Evolutionary conservation across 2,797 vertebrate species (phyloP), one percentile per base, ranked within the genome.

Genomic region (Caiman crocodilus): DNA sequence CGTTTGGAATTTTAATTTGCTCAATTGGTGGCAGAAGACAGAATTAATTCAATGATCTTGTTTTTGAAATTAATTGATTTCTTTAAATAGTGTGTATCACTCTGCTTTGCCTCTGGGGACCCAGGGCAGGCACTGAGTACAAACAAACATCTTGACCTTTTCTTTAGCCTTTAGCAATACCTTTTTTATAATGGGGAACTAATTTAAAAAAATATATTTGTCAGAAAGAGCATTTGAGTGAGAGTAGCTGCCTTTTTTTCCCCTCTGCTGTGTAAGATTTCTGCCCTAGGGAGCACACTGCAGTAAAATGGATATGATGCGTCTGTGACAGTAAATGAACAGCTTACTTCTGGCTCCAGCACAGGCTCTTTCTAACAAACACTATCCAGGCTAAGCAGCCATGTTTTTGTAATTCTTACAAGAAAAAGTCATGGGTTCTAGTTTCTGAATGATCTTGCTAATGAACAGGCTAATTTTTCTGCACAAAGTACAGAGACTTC

Each of bases 141-240:
- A 97, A 97, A 96, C 95, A 97, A 96, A 97, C 95, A 97, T 96
- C 95, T 97, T 97, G 95, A 97, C 96, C 96, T 97, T 97, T 97
- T 97, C 95, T 90, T 92, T 94, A 95, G 95, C 95, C 93, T 96
- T 97, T 92, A 97, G 95, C 95, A 57, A 90, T 93, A 93, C 84
- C 77, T 90, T 95, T 94, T 93, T 77, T 82, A 50, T 82, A 16
- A 76, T 17, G 76, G 88, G 89, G 92, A 94, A 95, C 92, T 96
- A 92, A 92, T 96, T 90, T 12, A 59, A 69, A 82, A 76, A 60
- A 84, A 42, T 20, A 32, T 42, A 35, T 56, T 77, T 90, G 85
- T 91, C 93, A 81, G 87, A 57, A 28, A 73, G 73, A 89, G 35
- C 82, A 13, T n/a, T 88, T 18, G 82, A 94, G 67, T 89, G 83